Base-by-base conservation (phyloP, 2,113 vertebrate genomes). In the Pterocles gutturalis region DNA sequence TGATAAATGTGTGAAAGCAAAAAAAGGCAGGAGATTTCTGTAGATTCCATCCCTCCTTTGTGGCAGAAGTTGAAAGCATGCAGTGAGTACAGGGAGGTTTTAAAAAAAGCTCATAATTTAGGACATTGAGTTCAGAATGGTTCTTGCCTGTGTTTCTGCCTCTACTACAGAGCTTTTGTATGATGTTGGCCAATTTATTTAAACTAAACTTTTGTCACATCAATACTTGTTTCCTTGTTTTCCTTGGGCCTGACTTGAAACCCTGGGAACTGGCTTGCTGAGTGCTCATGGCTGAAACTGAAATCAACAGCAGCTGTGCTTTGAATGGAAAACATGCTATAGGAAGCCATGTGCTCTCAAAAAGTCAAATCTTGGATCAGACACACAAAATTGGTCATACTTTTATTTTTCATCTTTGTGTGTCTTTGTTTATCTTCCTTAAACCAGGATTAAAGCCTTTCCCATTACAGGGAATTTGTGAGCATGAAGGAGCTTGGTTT, bases 271-370 rank as follows among this genome's bases (percentile, higher is more conserved):
- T 57, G 66, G 9, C 12, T 87, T 83, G n/a, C 15, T 41, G 54
- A 80, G 21, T 22, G 25, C 53, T 91, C 31, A 43, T 2, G 26
- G 57, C 57, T 87, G 78, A 94, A 91, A 69, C 31, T 22, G 51
- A 72, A 90, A 89, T 67, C 73, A 91, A 41, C 49, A 72, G 57
- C 70, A 88, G 49, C 53, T 95, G 82, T 77, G n/a, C 41, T 93
- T 45, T 33, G 15, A 79, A 71, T 46, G n/a, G 53, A 83, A 83
- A 78, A 70, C 12, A 10, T 64, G 25, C 13, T 48, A 3, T 33
- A 85, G 82, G n/a, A 72, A 89, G 60, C 21, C 49, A 60, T 6
- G 38, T 20, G n/a, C 45, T 79, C 41, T 36, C 53, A 41, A 49
- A 71, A 85, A 91, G 34, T 58, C 43, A 75, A 33, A 58, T 49